Evolutionary conservation across 2,888 invertebrate species (phyloP).

Genomic region (Acronicta aceris): DNA sequence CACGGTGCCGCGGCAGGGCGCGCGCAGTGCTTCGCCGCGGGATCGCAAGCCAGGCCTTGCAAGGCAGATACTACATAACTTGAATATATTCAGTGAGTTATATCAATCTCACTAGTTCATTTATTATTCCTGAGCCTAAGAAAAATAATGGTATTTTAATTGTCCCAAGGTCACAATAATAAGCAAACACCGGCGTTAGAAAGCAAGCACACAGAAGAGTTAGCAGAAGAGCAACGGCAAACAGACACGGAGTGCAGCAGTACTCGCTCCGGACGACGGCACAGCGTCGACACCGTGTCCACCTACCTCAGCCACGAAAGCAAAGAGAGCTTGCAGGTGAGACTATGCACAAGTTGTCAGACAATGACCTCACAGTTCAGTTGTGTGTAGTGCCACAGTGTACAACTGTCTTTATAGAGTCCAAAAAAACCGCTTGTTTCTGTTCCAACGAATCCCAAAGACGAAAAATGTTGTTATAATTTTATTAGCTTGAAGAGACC

Average conservation of each 20-base stretch:
- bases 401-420: no score
- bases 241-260: conserved; percentile 92
- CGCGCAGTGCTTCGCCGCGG: conserved; percentile 75
- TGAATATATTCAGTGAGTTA: conserved; percentile 93
- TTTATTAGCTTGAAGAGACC: no score
- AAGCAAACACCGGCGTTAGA: conserved; percentile 51
- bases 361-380: no score
- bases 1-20: conserved; percentile 48
- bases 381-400: no score
- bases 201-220: conserved; percentile 35
- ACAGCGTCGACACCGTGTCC: conserved; percentile 96
- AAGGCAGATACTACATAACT: conserved; percentile 93
- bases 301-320: conserved; percentile 96
- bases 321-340: conserved; percentile 90
- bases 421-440: no score
- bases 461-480: no score
- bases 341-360: not conserved
- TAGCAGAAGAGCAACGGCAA: conserved; percentile 72
- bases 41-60: conserved; percentile 89
- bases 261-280: conserved; percentile 93
- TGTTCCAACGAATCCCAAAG: no score
- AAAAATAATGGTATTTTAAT: not conserved
- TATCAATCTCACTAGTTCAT: not conserved
- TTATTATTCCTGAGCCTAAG: not conserved
- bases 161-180: conserved; percentile 77